A percentile compares a stretch with the other conserved stretches of the same genome.
Conservation (phyloP, 2,113 vertebrate genomes). For the Pagrus major region DNA sequence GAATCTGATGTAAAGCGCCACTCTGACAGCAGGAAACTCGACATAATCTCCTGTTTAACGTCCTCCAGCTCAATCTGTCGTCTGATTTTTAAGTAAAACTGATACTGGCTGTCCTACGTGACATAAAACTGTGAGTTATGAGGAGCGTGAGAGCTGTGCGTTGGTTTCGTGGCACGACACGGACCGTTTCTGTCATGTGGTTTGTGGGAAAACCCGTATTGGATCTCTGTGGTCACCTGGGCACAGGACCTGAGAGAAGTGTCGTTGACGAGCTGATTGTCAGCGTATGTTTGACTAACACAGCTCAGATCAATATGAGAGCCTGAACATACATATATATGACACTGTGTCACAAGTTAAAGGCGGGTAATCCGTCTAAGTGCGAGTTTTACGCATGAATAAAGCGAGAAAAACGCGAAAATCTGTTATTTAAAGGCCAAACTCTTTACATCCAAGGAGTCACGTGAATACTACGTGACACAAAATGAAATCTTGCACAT, state of each 20-base stretch:
- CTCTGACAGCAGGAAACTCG: not conserved
- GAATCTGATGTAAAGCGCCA: not conserved
- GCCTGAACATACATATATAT: fast-evolving
- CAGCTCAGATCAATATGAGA: fast-evolving
- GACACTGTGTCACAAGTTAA: fast-evolving
- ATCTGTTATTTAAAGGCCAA: not conserved
- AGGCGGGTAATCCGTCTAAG: fast-evolving
- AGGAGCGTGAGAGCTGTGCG: not conserved
- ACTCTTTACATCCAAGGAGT: constrained; percentile 5
- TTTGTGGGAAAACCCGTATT: constrained; percentile 84
- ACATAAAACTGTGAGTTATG: constrained; percentile 21
- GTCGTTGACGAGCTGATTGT: not conserved
- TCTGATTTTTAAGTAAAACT: too few relatives aligned
- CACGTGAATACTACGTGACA: constrained; percentile 24
- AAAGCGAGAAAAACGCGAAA: not conserved
- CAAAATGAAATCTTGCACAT: fast-evolving
- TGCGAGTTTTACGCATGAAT: not conserved
- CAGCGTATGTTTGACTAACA: not conserved
- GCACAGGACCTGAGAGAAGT: constrained; percentile 37
- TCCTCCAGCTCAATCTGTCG: not conserved
- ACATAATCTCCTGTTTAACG: not conserved
- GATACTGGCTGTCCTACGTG: not conserved
- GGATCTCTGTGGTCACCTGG: constrained; percentile 84
- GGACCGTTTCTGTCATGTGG: constrained; percentile 78
- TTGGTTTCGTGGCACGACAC: not conserved